Percentiles rank a stretch among this genome's conserved stretches.
phyloP scores from a whole-genome alignment of 2,888 invertebrate species.

The Lasioglossum calceatum region DNA sequence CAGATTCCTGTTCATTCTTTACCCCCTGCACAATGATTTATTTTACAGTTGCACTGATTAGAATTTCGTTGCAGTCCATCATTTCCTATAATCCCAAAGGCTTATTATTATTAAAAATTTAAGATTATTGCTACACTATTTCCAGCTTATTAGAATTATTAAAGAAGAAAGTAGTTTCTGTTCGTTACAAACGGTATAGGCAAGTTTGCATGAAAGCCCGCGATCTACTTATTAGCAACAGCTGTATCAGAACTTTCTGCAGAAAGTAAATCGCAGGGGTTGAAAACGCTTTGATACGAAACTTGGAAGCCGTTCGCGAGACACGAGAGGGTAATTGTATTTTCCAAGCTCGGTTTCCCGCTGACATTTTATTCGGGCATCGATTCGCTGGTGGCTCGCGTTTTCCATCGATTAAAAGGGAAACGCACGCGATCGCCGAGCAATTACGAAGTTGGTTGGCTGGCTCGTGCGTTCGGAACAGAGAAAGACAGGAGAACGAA shows the following conservation, averaged over 20 bases:
- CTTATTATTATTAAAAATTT: not conserved
- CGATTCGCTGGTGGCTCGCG: not conserved
- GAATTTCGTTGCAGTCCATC: no score
- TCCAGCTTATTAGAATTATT: not conserved
- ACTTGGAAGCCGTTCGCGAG: not conserved
- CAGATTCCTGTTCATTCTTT: not conserved
- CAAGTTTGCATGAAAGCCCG: not conserved
- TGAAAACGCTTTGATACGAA: not conserved
- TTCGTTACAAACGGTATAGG: no score
- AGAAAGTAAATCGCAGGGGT: not conserved
- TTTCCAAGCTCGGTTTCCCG: not conserved
- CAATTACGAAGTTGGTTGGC: constrained; percentile 59
- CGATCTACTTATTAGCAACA: not conserved
- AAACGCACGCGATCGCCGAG: constrained; percentile 41
- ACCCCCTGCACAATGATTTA: not conserved
- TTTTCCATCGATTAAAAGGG: constrained; percentile 35
- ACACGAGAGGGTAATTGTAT: not conserved
- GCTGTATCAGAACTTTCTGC: not conserved
- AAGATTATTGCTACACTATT: not conserved
- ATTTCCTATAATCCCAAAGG: no score
- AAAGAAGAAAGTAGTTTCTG: not conserved
- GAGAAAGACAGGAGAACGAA: not conserved
- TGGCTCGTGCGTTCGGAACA: constrained; percentile 49
- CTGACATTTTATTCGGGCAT: constrained; percentile 2
- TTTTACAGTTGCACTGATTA: no score